Percentiles rank a stretch among this genome's conserved stretches.
These are phyloP conservation scores for Aphidius gifuensis DNA, from an alignment of 1,140 invertebrate genomes.

Conservation along the genomic window DNA sequence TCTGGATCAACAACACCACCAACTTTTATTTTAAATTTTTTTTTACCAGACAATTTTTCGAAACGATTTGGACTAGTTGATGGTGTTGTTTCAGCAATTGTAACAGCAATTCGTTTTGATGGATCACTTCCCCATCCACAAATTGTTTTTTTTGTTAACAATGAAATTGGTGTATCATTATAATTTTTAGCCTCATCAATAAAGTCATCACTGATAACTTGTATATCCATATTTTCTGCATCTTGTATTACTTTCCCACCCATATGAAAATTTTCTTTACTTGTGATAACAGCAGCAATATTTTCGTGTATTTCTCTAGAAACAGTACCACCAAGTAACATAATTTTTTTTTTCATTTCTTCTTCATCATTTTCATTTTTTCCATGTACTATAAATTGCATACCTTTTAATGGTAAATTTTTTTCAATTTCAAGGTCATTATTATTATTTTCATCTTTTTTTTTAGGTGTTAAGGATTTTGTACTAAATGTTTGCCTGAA, in stretches of 20 bases:
- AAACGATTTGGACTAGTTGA: slow-evolving; percentile 66
- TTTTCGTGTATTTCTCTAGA: slow-evolving; percentile 65
- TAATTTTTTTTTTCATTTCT: slow-evolving; percentile 66
- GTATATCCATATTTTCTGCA: slow-evolving; percentile 68
- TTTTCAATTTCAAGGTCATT: slow-evolving; percentile 35
- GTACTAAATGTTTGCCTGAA: slow-evolving; percentile 53
- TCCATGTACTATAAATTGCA: slow-evolving; percentile 76
- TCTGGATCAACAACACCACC: slow-evolving; percentile 89
- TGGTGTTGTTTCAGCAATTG: slow-evolving; percentile 33
- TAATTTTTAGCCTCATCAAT: slow-evolving; percentile 66
- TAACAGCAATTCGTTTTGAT: slow-evolving; percentile 53
- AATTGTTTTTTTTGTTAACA: slow-evolving; percentile 71
- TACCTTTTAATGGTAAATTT: slow-evolving; percentile 69
- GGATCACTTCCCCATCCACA: slow-evolving; percentile 81
- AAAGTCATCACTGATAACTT: slow-evolving; percentile 77
- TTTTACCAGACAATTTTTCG: slow-evolving; percentile 62
- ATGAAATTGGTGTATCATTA: slow-evolving; percentile 57
- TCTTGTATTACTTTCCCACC: slow-evolving; percentile 65
- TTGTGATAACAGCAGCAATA: slow-evolving; percentile 75
- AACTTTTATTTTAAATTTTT: slow-evolving; percentile 81
- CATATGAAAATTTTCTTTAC: slow-evolving; percentile 67
- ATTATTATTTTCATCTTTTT: slow-evolving; percentile 59
- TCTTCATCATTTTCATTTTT: slow-evolving; percentile 61
- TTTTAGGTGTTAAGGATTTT: slow-evolving; percentile 50
- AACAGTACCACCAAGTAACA: slow-evolving; percentile 73